phyloP scores from a whole-genome alignment of 2,797 vertebrate species.

The Botia almorhae region DNA sequence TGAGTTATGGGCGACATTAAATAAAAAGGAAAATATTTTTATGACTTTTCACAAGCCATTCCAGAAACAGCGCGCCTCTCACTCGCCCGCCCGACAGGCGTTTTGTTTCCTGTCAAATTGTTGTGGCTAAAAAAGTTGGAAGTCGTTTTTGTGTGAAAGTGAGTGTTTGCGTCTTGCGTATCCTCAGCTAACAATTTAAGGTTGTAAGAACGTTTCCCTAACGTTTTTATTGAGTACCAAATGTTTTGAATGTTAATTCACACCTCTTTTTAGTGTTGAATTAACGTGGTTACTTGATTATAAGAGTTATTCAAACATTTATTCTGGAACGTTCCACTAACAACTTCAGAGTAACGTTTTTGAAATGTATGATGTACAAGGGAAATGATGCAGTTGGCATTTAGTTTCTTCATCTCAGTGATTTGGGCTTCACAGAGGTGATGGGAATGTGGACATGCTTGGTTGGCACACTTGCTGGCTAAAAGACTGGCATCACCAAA shows the following conservation, averaged over 20 bases:
- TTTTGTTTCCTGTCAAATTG: conserved; percentile 78
- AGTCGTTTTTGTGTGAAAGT: conserved; percentile 46
- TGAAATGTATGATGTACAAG: background rate
- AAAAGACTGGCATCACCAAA: conserved; percentile 16
- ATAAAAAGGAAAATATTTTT: conserved; percentile 99
- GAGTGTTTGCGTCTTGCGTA: conserved; percentile 28
- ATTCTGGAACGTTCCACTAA: too few species aligned
- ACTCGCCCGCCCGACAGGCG: conserved; percentile 75
- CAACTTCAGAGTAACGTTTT: too few species aligned
- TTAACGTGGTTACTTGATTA: too few species aligned
- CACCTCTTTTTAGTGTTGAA: too few species aligned
- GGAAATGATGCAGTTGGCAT: background rate
- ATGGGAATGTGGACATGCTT: conserved; percentile 15
- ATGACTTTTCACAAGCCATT: conserved; percentile 93
- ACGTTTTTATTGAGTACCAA: too few species aligned
- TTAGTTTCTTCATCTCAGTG: background rate
- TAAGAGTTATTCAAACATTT: too few species aligned
- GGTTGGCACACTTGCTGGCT: conserved; percentile 5
- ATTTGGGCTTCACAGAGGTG: background rate
- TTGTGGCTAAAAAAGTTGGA: conserved; percentile 73
- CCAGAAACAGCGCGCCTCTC: conserved; percentile 79
- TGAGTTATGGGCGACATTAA: conserved; percentile 99
- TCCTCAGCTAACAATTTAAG: background rate
- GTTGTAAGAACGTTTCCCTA: too few species aligned
- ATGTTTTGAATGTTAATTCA: too few species aligned